Base-by-base conservation (phyloP, 2,888 invertebrate species). In the Agriotes lineatus region DNA sequence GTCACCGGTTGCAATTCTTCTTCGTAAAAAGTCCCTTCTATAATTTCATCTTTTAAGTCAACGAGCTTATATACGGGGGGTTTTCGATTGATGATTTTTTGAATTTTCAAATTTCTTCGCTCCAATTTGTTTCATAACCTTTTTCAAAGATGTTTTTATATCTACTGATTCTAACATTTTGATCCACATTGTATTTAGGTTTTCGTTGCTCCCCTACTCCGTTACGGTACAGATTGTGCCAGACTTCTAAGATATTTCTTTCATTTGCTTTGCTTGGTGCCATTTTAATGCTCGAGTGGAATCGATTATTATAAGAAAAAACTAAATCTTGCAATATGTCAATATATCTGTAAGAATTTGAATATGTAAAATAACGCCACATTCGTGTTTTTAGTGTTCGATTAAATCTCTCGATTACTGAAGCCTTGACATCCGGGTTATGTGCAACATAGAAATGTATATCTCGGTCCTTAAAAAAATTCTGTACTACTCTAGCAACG, bases 1-100 rank as follows among this genome's bases (percentile, higher is more conserved):
- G 35, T 45, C 6, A 77, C 70, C 30, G 67, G 67, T 59, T 75
- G 71, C 9, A 79, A 33, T 67, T 78, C 75, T 3, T 57, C 52
- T 16, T 59, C 62, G 22, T 78, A 79, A 69, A 77, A 76, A 5
- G 44, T 62, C 3, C 77, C 78, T 12, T 76, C 72, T 1, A 79
- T 72, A 1, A 20, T 25, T 54, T 76, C 74, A 9, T 66, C 70
- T 7, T 70, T 63, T 25, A 73, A 65, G 69, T 78, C 78, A 12
- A 56, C 4, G 10, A 78, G 30, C 22, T 66, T 66, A 65, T 81
- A 80, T 0, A 77, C 76, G 2, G 70, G 67, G 1, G 74, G 76
- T n/a, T 56, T 35, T 56, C 75, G 61, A 0, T 56, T 45, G 0
- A 74, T 37, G 25, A 74, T 69, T 5, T 72, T 61, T 2, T 14